These are phyloP conservation scores for Pterobdella sp. DNA, from an alignment of 2,888 invertebrate species.

Conservation along the genomic window DNA sequence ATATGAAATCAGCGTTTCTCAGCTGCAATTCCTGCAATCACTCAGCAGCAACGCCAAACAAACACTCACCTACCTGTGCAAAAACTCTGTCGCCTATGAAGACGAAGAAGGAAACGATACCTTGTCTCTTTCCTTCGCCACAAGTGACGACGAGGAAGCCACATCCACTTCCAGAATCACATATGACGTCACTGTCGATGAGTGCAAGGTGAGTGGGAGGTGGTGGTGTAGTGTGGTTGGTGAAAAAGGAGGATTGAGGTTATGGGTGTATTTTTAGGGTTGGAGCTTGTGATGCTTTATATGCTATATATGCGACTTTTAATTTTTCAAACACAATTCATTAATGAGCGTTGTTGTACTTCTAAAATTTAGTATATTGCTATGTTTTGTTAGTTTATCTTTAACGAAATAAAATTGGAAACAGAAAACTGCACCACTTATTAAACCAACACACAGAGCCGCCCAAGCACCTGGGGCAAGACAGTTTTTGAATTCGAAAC, in stretches of 20 bases:
- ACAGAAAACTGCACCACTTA: background rate
- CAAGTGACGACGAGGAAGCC: slow-evolving; percentile 28
- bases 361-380: background rate
- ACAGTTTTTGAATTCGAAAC: slow-evolving; percentile 69
- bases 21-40: slow-evolving; percentile 75
- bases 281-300: background rate
- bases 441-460: background rate
- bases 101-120: slow-evolving; percentile 60
- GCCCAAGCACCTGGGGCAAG: slow-evolving; percentile 60
- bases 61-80: slow-evolving; percentile 77
- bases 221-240: too few species aligned
- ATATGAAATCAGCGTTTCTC: slow-evolving; percentile 78
- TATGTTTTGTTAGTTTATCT: background rate
- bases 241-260: too few species aligned
- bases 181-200: slow-evolving; percentile 28
- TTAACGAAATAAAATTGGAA: background rate
- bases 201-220: slow-evolving; percentile 29
- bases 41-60: slow-evolving; percentile 71
- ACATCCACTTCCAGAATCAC: slow-evolving; percentile 5
- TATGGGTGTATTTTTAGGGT: background rate
- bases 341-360: background rate
- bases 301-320: background rate
- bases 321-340: too few species aligned
- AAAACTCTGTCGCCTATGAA: slow-evolving; percentile 70
- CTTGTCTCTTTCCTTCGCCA: slow-evolving; percentile 50